Evolutionary conservation across 2,888 invertebrate species (phyloP).

Genomic region (Diplazon laetatorius): DNA sequence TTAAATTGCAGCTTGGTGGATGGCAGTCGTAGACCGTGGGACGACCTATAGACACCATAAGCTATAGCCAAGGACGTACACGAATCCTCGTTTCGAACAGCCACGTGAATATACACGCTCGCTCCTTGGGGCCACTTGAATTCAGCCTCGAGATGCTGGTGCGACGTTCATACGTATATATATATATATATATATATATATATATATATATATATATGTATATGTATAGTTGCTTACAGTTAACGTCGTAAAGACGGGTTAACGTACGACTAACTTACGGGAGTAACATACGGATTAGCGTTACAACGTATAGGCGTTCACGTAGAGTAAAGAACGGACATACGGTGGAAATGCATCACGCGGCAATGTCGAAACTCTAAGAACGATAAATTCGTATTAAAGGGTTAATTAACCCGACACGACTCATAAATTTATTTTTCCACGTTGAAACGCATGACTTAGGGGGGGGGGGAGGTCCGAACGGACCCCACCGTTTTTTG

Average conservation of each 20-base stretch:
- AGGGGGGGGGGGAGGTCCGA: too few relatives aligned
- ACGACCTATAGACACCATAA: constrained; percentile 38
- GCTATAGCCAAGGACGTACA: constrained; percentile 24
- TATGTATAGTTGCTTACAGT: constrained; percentile 60
- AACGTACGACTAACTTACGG: constrained; percentile 56
- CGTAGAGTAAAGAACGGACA: constrained; percentile 11
- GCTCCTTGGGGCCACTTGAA: constrained; percentile 35
- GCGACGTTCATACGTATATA: too few relatives aligned
- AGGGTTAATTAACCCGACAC: too few relatives aligned
- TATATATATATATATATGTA: too few relatives aligned
- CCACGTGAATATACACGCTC: constrained; percentile 44
- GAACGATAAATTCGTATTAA: constrained; percentile 12
- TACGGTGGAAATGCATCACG: neutral
- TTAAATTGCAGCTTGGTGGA: constrained; percentile 63
- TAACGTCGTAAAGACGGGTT: constrained; percentile 61
- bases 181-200: too few relatives aligned
- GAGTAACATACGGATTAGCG: constrained; percentile 51
- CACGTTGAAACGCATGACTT: too few relatives aligned
- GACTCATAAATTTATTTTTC: too few relatives aligned
- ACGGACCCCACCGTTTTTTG: too few relatives aligned
- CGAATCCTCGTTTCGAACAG: constrained; percentile 25
- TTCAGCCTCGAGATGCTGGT: constrained; percentile 36
- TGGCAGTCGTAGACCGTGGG: constrained; percentile 38
- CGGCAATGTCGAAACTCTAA: neutral
- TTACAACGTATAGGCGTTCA: constrained; percentile 11